Percentiles rank a stretch among this genome's conserved stretches.
These are phyloP conservation scores for Varroa destructor DNA, from an alignment of 1,140 invertebrate genomes.

Conservation along the genomic window DNA sequence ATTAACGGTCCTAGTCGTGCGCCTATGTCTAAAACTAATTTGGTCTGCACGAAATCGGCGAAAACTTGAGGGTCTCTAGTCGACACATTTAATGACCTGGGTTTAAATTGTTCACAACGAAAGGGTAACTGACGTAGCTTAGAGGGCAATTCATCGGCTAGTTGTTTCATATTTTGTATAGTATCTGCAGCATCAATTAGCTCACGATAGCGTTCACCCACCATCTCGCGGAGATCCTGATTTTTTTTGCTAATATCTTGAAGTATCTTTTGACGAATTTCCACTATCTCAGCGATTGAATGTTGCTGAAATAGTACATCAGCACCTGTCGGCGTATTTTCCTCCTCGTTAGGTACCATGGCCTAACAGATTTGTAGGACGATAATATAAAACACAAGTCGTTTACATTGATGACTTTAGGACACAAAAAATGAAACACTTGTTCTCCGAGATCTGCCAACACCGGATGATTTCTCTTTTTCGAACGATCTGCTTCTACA, in stretches of 20 bases:
- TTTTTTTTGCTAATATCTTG: conserved; percentile 50
- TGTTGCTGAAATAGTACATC: conserved; percentile 18
- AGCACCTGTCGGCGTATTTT: neutral
- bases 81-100: neutral
- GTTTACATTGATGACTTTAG: no score
- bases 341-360: conserved; percentile 21
- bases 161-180: conserved; percentile 32
- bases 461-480: no score
- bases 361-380: neutral
- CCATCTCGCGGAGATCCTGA: conserved; percentile 41
- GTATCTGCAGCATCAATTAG: conserved; percentile 40
- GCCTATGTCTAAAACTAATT: conserved; percentile 7
- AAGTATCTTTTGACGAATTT: conserved; percentile 19
- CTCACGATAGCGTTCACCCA: conserved; percentile 40
- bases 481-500: no score
- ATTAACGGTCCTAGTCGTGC: conserved; percentile 3
- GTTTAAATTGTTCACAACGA: conserved; percentile 9
- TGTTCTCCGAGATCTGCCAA: no score
- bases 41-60: conserved; percentile 15
- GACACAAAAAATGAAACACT: no score
- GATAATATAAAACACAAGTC: no score
- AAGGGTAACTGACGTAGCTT: conserved; percentile 1
- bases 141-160: conserved; percentile 7
- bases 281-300: conserved; percentile 14
- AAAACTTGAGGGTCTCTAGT: conserved; percentile 11